Percentiles rank a stretch among this genome's conserved stretches.
These are phyloP conservation scores for Phrynocephalus guinanensis DNA, from an alignment of 2,797 vertebrate genomes.

Conservation along the genomic window DNA sequence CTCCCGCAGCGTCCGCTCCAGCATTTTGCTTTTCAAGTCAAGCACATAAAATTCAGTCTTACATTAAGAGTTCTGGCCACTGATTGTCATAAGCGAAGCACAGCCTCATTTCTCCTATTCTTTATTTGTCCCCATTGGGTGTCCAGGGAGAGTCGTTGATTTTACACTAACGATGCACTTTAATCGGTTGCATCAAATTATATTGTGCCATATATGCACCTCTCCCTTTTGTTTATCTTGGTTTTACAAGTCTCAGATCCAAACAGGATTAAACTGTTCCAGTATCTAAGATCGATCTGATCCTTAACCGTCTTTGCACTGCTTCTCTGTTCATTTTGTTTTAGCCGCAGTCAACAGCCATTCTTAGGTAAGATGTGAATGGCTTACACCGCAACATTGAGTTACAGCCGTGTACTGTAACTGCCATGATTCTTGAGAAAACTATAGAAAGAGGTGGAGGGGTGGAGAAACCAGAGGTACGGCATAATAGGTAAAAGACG, in stretches of 20 bases:
- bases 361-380: conserved; percentile 56
- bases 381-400: conserved; percentile 70
- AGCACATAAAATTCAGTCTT: conserved; percentile 48
- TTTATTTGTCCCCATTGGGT: conserved; percentile 27
- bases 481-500: conserved; percentile 21
- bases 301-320: conserved; percentile 47
- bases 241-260: conserved; percentile 55
- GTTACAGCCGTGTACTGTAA: conserved; percentile 72
- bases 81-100: conserved; percentile 44
- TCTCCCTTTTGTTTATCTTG: conserved; percentile 21
- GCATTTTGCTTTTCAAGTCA: conserved; percentile 24
- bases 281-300: conserved; percentile 44
- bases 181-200: conserved; percentile 48
- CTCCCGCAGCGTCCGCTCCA: conserved; percentile 18
- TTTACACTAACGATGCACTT: conserved; percentile 58
- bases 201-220: conserved; percentile 42
- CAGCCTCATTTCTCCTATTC: conserved; percentile 51
- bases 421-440: conserved; percentile 64
- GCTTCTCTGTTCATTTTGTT: conserved; percentile 64
- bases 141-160: background rate
- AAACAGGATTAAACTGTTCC: conserved; percentile 50
- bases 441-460: conserved; percentile 59
- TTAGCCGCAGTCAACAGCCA: conserved; percentile 68
- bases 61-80: background rate
- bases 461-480: conserved; percentile 14